Conservation (phyloP, 2,888 invertebrate genomes). For the Anthophora plumipes region DNA sequence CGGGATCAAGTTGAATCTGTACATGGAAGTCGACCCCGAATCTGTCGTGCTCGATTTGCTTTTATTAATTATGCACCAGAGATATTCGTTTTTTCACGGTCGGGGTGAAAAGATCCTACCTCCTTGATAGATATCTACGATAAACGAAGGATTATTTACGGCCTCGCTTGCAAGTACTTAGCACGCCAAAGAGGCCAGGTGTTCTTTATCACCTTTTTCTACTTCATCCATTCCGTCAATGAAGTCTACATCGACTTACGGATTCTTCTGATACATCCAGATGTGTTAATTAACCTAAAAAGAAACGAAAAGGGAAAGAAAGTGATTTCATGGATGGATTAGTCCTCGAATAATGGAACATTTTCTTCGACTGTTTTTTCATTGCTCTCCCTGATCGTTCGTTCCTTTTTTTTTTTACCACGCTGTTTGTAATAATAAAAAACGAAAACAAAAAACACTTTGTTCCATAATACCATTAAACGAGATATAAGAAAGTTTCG, state of each 20-base stretch:
- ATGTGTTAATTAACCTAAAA: neutral
- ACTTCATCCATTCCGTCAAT: neutral
- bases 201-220: slow-evolving; percentile 10
- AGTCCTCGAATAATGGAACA: no score
- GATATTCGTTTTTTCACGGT: slow-evolving; percentile 15
- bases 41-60: slow-evolving; percentile 21
- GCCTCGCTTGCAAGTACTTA: neutral
- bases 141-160: neutral
- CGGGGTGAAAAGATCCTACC: neutral
- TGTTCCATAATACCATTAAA: no score
- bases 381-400: no score
- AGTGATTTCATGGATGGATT: no score
- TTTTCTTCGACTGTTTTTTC: no score
- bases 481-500: no score
- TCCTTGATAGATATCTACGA: neutral
- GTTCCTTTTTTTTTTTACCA: no score
- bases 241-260: neutral
- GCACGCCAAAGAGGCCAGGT: neutral
- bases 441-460: no score
- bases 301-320: no score
- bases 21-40: slow-evolving; percentile 19
- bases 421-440: no score
- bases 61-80: slow-evolving; percentile 13
- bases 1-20: neutral
- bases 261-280: neutral